Percentiles rank a stretch among this genome's conserved stretches.
Conservation (phyloP, 2,797 vertebrate genomes). For the Gambelia wislizenii region DNA sequence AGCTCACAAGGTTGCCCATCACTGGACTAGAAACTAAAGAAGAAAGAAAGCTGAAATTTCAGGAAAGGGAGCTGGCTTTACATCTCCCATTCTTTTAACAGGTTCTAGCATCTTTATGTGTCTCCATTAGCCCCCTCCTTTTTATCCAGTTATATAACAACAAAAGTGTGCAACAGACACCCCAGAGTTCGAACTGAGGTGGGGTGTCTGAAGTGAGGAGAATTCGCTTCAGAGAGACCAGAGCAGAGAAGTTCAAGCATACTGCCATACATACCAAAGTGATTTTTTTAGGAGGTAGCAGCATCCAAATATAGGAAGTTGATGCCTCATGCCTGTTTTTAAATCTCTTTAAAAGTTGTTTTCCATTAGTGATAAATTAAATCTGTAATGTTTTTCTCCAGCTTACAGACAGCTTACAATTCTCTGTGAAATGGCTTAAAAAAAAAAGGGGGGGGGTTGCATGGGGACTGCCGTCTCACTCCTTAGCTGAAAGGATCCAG, state of each 20-base stretch:
- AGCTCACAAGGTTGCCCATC: too few relatives aligned
- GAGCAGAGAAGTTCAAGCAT: not conserved
- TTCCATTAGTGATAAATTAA: not conserved
- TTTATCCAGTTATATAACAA: not conserved
- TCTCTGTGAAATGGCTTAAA: too few relatives aligned
- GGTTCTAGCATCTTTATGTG: not conserved
- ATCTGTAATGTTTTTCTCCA: not conserved
- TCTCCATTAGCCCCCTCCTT: not conserved
- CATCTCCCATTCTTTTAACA: not conserved
- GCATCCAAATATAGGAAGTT: not conserved
- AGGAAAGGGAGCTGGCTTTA: not conserved
- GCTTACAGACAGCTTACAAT: too few relatives aligned
- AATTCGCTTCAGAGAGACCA: not conserved
- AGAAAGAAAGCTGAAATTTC: not conserved
- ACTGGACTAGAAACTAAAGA: not conserved
- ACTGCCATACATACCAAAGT: not conserved
- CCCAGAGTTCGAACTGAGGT: not conserved
- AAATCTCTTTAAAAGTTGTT: not conserved
- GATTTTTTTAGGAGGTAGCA: not conserved
- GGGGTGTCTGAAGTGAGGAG: too few relatives aligned
- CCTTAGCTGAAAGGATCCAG: too few relatives aligned
- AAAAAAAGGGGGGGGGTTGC: too few relatives aligned
- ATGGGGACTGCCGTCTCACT: too few relatives aligned
- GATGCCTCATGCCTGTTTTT: too few relatives aligned
- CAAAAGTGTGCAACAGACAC: too few relatives aligned